Evolutionary conservation across 2,888 invertebrate genomes (phyloP).

Genomic region (Megaustenia siamemsis): DNA sequence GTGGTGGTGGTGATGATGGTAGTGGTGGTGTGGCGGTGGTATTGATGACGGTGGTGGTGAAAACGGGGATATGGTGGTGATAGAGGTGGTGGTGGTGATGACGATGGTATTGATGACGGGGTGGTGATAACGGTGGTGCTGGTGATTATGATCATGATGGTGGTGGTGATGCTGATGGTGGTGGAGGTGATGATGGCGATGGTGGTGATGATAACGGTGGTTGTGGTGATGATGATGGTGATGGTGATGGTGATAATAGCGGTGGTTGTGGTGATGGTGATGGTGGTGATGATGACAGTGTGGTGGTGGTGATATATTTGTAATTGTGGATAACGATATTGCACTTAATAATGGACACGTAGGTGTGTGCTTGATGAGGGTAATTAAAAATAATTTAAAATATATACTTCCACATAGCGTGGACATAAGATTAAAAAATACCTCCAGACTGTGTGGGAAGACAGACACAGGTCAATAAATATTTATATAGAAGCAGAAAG

Average conservation of each 20-base stretch:
- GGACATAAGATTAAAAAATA: too few relatives aligned
- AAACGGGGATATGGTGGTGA: not conserved
- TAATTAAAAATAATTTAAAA: too few relatives aligned
- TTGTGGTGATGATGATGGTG: not conserved
- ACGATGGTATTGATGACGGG: not conserved
- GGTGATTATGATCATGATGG: not conserved
- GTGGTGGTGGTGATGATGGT: not conserved
- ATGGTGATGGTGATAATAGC: not conserved
- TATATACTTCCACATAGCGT: too few relatives aligned
- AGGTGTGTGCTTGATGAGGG: too few relatives aligned
- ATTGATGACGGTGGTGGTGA: not conserved
- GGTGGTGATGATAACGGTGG: not conserved
- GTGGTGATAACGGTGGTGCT: not conserved
- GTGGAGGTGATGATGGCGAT: not conserved
- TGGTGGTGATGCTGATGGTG: not conserved
- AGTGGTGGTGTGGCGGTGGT: not conserved
- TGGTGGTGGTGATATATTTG: not conserved
- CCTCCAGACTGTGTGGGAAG: too few relatives aligned
- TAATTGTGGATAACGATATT: not conserved
- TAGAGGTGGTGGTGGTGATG: not conserved
- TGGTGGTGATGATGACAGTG: not conserved
- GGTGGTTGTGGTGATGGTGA: not conserved
- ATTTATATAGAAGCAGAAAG: too few relatives aligned
- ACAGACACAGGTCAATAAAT: too few relatives aligned
- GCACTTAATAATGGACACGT: not conserved